A percentile compares a stretch with the other conserved stretches of the same genome.
These are phyloP conservation scores for Silurus asotus DNA, from an alignment of 2,113 vertebrate species.

Conservation along the genomic window DNA sequence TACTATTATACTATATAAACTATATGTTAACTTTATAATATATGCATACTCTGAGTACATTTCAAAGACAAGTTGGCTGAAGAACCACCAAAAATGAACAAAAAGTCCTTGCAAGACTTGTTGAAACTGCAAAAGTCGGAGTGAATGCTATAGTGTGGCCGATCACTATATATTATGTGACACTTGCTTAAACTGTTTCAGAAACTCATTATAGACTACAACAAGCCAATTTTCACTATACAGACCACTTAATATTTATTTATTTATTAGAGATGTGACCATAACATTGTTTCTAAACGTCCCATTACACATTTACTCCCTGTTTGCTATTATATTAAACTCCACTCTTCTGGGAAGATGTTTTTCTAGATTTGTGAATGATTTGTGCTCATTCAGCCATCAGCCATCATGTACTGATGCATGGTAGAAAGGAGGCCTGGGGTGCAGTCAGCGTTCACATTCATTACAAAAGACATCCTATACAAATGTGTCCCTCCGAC, in stretches of 20 bases:
- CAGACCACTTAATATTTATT: not conserved
- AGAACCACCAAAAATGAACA: not conserved
- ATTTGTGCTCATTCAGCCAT: too few relatives aligned
- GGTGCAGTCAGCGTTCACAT: too few relatives aligned
- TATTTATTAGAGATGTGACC: not conserved
- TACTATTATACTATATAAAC: too few relatives aligned
- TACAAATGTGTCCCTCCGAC: too few relatives aligned
- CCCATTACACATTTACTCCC: too few relatives aligned
- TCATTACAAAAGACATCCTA: too few relatives aligned
- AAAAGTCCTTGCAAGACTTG: not conserved
- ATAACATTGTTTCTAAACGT: too few relatives aligned
- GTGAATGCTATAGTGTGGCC: not conserved
- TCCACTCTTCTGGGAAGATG: too few relatives aligned
- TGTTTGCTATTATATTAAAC: too few relatives aligned
- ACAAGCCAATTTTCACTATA: not conserved
- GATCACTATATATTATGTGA: not conserved
- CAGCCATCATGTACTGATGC: too few relatives aligned
- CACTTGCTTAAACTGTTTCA: not conserved
- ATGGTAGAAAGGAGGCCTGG: too few relatives aligned
- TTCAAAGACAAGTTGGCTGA: not conserved
- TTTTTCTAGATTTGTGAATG: too few relatives aligned
- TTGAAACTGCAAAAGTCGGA: not conserved
- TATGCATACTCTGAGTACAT: not conserved
- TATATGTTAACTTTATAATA: not conserved
- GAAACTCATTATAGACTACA: not conserved